A percentile compares a stretch with the other conserved stretches of the same genome.
phyloP scores from a whole-genome alignment of 2,113 vertebrate species.

The human (Homo sapiens) region DNA sequence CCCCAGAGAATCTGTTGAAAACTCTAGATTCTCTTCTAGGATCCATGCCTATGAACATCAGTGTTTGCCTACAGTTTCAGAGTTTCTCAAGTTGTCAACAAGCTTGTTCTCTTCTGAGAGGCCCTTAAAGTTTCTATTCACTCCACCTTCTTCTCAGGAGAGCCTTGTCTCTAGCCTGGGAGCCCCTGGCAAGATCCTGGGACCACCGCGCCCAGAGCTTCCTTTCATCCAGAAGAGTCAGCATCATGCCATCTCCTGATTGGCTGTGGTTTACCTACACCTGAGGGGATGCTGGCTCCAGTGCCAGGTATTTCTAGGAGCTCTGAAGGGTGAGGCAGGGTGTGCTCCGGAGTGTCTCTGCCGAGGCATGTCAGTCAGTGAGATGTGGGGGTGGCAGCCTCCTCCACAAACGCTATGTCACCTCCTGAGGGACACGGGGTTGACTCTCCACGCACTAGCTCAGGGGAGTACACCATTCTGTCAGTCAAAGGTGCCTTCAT shows the following conservation, averaged over 20 bases:
- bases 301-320: background rate
- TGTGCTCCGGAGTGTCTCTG: background rate
- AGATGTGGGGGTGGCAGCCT: background rate
- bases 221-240: background rate
- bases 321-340: background rate
- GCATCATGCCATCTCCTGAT: background rate
- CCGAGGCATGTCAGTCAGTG: background rate
- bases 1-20: background rate
- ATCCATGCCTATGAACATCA: rapidly evolving
- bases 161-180: rapidly evolving
- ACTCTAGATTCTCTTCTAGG: rapidly evolving
- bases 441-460: background rate
- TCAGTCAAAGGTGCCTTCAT: background rate
- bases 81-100: background rate
- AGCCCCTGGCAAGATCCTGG: background rate
- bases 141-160: background rate
- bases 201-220: background rate
- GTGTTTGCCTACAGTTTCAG: background rate
- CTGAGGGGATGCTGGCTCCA: background rate
- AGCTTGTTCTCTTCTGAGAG: background rate
- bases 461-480: background rate
- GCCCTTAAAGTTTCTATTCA: background rate
- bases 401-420: background rate
- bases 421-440: background rate
- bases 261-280: background rate